Conservation (phyloP, 2,113 vertebrate genomes). For the Callithrix jacchus region DNA sequence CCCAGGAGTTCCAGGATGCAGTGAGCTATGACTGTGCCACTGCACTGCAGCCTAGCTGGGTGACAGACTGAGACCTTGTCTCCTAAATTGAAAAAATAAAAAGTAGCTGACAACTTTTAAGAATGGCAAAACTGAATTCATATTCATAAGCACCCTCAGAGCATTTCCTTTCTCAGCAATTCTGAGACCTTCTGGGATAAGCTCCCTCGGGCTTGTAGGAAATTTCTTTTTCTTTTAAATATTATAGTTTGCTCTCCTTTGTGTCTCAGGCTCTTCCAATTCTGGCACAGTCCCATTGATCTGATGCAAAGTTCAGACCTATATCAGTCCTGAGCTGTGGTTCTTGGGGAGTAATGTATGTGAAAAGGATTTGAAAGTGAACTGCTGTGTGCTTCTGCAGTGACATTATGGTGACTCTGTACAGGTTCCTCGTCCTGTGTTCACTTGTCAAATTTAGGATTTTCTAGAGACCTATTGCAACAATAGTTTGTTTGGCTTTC, state of each 20-base stretch:
- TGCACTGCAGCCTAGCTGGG: too few relatives aligned
- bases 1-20: too few relatives aligned
- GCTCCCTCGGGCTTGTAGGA: neutral
- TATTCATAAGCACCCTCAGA: neutral
- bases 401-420: neutral
- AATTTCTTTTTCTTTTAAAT: neutral
- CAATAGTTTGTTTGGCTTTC: neutral
- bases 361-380: neutral
- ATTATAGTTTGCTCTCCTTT: neutral
- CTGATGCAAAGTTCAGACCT: neutral
- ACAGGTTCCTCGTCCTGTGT: neutral
- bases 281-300: neutral
- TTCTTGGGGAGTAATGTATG: neutral
- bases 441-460: neutral
- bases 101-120: neutral
- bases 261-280: neutral
- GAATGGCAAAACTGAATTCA: neutral
- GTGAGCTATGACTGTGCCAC: too few relatives aligned
- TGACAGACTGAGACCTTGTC: too few relatives aligned
- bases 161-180: constrained; percentile 35
- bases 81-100: too few relatives aligned
- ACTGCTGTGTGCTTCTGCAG: neutral
- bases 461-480: neutral
- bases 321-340: neutral
- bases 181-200: constrained; percentile 38